Base-by-base conservation (phyloP, 2,797 vertebrate species). In the Melopsittacus undulatus region DNA sequence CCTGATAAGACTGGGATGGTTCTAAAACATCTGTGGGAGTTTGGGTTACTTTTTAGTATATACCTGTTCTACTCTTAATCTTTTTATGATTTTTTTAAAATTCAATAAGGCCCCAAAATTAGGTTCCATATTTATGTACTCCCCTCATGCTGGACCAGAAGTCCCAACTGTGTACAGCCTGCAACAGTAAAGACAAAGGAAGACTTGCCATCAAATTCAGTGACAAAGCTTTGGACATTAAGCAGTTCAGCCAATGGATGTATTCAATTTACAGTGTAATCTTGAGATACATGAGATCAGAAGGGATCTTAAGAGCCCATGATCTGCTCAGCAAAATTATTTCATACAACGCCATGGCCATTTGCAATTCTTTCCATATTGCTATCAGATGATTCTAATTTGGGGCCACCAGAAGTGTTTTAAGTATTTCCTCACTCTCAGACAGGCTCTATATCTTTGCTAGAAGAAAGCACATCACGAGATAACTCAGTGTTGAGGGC, bases 311-410 rank as follows among this genome's bases (percentile, higher is more conserved):
- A 30, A 27, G 22, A 63, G 49, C 30, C 42, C 13, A 62, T 0
- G 0, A 45, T 32, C 26, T 46, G 13, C 20, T 46, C 23, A 68
- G 7, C 19, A 66, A 5, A 0, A 34, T 11, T 26, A 52, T 38
- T 91, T 61, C 57, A 52, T 57, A 8, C 7, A 49, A 30, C 0
- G 0, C 29, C 49, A 74, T 0, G 0, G 32, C 45, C 36, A 78
- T 3, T 4, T 11, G 14, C 7, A 83, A 42, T 61, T 22, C 24
- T 51, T 81, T 32, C 42, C 27, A 24, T 16, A 27, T 11, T 26
- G 19, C 22, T 87, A 32, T 29, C 40, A 64, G 29, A n/a, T 26
- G 4, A 56, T 36, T 67, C n/a, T 72, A 75, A 69, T 23, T 5
- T 49, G 24, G 9, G 14, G 13, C 26, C n/a, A 56, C 5, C 29